phyloP scores from a whole-genome alignment of 2,888 invertebrate genomes.

The Azorinus chamasolen region DNA sequence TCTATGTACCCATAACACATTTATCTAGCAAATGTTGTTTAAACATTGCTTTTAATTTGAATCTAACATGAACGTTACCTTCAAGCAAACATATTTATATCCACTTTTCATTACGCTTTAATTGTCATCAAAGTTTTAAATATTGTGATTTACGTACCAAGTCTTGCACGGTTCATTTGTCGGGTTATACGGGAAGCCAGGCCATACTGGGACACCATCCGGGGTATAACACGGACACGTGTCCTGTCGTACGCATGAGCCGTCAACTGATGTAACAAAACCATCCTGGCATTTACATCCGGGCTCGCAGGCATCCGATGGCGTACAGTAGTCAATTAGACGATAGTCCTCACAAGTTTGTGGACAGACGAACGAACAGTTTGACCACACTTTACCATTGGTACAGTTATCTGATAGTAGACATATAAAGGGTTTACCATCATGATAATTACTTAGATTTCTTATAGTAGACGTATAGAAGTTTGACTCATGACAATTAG shows the following conservation, averaged over 20 bases:
- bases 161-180: conserved; percentile 24
- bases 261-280: conserved; percentile 28
- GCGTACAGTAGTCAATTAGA: conserved; percentile 22
- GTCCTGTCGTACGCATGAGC: conserved; percentile 30
- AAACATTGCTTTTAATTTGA: too few relatives aligned
- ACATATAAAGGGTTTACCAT: too few relatives aligned
- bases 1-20: too few relatives aligned
- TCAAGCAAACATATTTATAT: too few relatives aligned
- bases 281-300: conserved; percentile 37
- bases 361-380: conserved; percentile 32
- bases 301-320: conserved; percentile 19
- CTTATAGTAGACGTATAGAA: too few relatives aligned
- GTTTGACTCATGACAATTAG: too few relatives aligned
- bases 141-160: conserved; percentile 22
- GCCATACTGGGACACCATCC: conserved; percentile 29
- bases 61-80: too few relatives aligned
- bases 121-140: too few relatives aligned
- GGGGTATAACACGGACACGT: conserved; percentile 37
- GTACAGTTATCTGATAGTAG: conserved; percentile 8
- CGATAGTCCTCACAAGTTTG: conserved; percentile 31
- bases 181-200: conserved; percentile 20
- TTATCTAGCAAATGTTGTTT: too few relatives aligned
- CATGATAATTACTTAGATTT: too few relatives aligned
- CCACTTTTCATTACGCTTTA: too few relatives aligned
- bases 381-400: conserved; percentile 29